A percentile compares a stretch with the other conserved stretches of the same genome.
These are phyloP conservation scores for Mactromeris polynyma DNA, from an alignment of 2,888 invertebrate genomes.

Conservation along the genomic window DNA sequence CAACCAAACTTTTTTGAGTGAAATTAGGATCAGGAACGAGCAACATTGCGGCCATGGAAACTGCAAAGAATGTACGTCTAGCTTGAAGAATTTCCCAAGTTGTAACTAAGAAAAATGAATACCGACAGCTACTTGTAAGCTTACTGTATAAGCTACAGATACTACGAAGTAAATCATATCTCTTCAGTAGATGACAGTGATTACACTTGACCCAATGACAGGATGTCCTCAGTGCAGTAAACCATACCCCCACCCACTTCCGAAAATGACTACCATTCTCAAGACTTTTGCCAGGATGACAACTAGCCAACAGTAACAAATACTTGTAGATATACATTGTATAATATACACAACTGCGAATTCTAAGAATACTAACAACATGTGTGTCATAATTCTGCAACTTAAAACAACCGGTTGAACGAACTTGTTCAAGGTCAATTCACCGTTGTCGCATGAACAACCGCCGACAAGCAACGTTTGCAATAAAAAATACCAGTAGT, in stretches of 20 bases:
- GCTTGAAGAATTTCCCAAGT: too few species aligned
- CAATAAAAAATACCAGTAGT: background rate
- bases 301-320: too few species aligned
- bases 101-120: too few species aligned
- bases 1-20: too few species aligned
- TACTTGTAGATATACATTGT: too few species aligned
- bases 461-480: background rate
- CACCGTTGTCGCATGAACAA: background rate
- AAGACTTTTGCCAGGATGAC: background rate
- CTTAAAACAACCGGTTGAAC: background rate
- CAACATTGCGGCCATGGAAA: too few species aligned
- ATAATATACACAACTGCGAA: too few species aligned
- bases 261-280: background rate
- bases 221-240: background rate
- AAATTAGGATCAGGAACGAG: too few species aligned
- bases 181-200: background rate
- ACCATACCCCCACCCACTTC: slow-evolving; percentile 19
- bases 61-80: too few species aligned
- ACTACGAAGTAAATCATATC: background rate
- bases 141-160: background rate
- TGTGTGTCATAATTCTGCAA: too few species aligned
- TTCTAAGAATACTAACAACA: too few species aligned
- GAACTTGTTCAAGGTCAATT: background rate
- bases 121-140: background rate
- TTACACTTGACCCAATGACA: background rate